phyloP scores from a whole-genome alignment of 2,113 vertebrate genomes.

The Sciurus niger region DNA sequence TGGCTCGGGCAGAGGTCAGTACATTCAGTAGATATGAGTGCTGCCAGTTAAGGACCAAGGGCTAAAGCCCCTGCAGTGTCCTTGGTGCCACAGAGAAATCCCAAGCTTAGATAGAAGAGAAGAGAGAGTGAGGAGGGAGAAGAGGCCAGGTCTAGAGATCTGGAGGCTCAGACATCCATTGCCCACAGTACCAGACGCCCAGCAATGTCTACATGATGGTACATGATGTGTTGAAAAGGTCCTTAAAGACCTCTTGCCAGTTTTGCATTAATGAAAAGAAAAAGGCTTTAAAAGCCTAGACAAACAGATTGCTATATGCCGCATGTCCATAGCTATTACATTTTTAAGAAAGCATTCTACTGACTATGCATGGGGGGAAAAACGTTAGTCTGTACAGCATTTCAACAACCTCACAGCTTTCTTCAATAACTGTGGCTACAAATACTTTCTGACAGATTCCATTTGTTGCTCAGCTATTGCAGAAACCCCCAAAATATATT shows the following conservation, averaged over 20 bases:
- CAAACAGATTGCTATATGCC: constrained; percentile 27
- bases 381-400: not conserved
- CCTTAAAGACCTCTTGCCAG: not conserved
- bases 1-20: constrained; percentile 44
- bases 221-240: not conserved
- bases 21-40: not conserved
- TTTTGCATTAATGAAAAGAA: constrained; percentile 20
- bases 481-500: constrained; percentile 83
- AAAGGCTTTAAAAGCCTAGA: not conserved
- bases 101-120: not conserved
- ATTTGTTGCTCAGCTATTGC: constrained; percentile 74
- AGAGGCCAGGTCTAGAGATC: not conserved
- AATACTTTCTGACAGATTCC: constrained; percentile 82
- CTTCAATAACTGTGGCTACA: constrained; percentile 74
- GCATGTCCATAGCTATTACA: not conserved
- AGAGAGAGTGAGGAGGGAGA: no score
- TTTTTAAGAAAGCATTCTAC: constrained; percentile 53
- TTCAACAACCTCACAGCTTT: constrained; percentile 63
- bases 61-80: not conserved
- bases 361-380: not conserved
- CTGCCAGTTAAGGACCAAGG: not conserved
- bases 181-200: fast-evolving
- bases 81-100: not conserved
- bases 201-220: fast-evolving
- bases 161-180: fast-evolving